phyloP scores from a whole-genome alignment of 2,113 vertebrate genomes.

The Oreochromis spilurus region DNA sequence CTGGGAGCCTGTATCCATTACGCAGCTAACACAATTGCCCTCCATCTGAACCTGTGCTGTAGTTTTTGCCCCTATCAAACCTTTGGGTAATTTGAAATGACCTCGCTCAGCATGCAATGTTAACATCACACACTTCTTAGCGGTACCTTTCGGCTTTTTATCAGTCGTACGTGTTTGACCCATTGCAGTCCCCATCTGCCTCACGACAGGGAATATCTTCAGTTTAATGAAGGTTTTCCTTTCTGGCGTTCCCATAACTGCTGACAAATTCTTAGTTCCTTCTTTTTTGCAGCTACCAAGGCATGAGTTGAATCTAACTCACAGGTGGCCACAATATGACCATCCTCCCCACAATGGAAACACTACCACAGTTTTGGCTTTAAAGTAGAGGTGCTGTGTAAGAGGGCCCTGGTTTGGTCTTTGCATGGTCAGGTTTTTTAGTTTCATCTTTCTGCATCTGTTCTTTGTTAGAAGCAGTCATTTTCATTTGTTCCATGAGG shows the following conservation, averaged over 20 bases:
- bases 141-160: rapidly evolving
- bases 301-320: neutral
- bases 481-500: neutral
- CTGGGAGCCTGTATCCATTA: neutral
- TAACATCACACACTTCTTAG: neutral
- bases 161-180: neutral
- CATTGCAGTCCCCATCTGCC: neutral
- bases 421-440: neutral
- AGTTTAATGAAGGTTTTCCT: neutral
- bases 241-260: neutral
- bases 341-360: neutral
- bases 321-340: neutral
- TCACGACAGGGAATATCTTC: neutral
- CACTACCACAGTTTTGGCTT: neutral
- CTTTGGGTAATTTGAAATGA: neutral
- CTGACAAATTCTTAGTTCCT: neutral
- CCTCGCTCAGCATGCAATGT: neutral
- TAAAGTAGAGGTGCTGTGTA: neutral
- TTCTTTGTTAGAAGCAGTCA: neutral
- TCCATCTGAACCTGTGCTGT: neutral
- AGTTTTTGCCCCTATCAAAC: neutral
- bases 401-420: neutral
- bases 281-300: neutral
- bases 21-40: neutral
- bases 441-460: neutral